A percentile compares a stretch with the other conserved stretches of the same genome.
These are phyloP conservation scores for Caretta caretta DNA, from an alignment of 2,113 vertebrate species.

Conservation along the genomic window DNA sequence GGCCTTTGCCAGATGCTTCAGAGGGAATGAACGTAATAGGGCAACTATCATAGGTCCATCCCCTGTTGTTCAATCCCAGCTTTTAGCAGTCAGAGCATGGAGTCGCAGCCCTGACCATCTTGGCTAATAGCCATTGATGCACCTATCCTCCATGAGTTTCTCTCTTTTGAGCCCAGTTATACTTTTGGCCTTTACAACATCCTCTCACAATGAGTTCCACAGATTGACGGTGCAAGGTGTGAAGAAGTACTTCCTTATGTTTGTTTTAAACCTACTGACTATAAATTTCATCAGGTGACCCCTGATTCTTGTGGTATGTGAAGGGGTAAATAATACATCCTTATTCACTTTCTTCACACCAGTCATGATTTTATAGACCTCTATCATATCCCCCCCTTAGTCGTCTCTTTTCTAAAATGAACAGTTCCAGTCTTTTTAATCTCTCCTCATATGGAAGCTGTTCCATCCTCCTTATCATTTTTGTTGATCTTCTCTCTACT, in stretches of 20 bases:
- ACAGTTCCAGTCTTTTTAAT: neutral
- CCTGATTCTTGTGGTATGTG: neutral
- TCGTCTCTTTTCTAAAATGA: neutral
- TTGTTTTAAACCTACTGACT: neutral
- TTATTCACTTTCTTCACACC: neutral
- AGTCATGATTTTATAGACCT: neutral
- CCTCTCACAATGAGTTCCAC: neutral
- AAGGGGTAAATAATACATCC: neutral
- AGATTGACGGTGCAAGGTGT: neutral
- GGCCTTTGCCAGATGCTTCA: neutral
- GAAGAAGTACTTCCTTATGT: neutral
- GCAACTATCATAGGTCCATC: neutral
- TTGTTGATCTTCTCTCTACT: neutral
- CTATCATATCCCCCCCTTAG: neutral
- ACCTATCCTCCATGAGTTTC: neutral
- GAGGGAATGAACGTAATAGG: neutral
- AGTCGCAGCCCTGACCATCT: neutral
- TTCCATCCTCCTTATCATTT: neutral
- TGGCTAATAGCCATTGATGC: neutral
- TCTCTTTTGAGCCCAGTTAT: neutral
- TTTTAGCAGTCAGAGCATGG: neutral
- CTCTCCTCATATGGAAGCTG: neutral
- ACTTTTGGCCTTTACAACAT: neutral
- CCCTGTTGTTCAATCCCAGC: neutral
- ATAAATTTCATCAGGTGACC: neutral